These are phyloP conservation scores for Aphis gossypii DNA, from an alignment of 1,140 invertebrate species.

Conservation along the genomic window DNA sequence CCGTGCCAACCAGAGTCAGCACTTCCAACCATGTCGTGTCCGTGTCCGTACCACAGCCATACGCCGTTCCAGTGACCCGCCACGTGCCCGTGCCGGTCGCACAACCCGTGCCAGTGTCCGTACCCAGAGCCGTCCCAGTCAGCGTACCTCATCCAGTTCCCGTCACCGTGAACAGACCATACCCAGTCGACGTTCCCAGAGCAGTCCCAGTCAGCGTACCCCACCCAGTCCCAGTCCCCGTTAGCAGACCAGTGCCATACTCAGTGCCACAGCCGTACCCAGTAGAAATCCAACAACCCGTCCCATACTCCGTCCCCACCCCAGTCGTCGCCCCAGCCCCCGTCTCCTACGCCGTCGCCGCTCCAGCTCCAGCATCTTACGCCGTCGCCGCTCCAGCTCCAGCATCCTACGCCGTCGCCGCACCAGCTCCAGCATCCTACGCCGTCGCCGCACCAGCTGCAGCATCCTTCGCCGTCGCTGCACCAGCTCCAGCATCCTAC, in stretches of 20 bases:
- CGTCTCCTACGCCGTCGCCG: neutral
- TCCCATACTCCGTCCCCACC: conserved; percentile 43
- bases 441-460: neutral
- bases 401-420: neutral
- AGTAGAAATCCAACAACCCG: conserved; percentile 43
- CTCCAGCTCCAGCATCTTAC: neutral
- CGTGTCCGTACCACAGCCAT: conserved; percentile 51
- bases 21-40: conserved; percentile 27
- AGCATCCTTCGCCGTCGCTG: neutral
- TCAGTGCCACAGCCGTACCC: conserved; percentile 5
- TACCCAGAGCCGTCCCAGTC: conserved; percentile 77
- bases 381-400: conserved; percentile 2
- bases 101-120: conserved; percentile 74
- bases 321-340: conserved; percentile 24
- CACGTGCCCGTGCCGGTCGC: conserved; percentile 76
- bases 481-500: neutral
- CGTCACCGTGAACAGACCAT: conserved; percentile 75
- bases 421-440: neutral
- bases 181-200: conserved; percentile 73
- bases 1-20: conserved; percentile 31
- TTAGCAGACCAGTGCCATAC: conserved; percentile 18
- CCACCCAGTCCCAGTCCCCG: conserved; percentile 68
- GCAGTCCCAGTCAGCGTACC: conserved; percentile 76
- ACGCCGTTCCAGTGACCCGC: conserved; percentile 71
- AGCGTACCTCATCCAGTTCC: conserved; percentile 76